These are phyloP conservation scores for Corythaeola cristata DNA, from an alignment of 2,113 vertebrate species.

Conservation along the genomic window DNA sequence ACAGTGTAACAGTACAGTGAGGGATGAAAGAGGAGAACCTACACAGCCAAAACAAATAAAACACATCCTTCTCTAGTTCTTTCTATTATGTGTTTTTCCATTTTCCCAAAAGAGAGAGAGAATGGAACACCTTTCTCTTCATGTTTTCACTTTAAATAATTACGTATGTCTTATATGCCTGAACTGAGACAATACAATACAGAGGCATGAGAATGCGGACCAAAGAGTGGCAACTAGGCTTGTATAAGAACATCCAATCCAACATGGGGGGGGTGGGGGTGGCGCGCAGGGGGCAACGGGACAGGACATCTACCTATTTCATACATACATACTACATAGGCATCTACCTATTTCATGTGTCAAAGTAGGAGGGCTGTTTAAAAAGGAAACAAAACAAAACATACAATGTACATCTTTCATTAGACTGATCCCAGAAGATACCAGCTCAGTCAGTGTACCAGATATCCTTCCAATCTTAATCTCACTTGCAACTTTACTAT, in stretches of 20 bases:
- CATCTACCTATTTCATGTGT: neutral
- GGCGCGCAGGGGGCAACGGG: too few species aligned
- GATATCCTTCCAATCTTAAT: neutral
- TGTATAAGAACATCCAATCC: neutral
- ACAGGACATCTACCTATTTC: too few species aligned
- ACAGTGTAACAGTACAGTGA: neutral
- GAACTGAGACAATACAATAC: neutral
- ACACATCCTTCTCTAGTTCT: neutral
- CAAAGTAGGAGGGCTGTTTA: neutral
- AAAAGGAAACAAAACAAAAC: neutral
- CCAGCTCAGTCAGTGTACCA: neutral
- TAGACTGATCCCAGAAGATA: neutral
- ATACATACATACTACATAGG: too few species aligned
- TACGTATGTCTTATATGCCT: accelerated
- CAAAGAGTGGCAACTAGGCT: neutral
- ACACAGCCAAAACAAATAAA: neutral
- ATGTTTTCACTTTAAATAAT: neutral
- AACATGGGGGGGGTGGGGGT: too few species aligned
- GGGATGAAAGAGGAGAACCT: neutral
- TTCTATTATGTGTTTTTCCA: neutral
- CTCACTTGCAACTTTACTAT: neutral
- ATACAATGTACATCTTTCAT: neutral
- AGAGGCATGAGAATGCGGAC: neutral
- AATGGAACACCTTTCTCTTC: neutral
- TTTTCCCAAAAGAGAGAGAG: neutral